Percentiles rank a stretch among this genome's conserved stretches.
Evolutionary conservation across 2,113 vertebrate species (phyloP).

Genomic region (Indri indri): DNA sequence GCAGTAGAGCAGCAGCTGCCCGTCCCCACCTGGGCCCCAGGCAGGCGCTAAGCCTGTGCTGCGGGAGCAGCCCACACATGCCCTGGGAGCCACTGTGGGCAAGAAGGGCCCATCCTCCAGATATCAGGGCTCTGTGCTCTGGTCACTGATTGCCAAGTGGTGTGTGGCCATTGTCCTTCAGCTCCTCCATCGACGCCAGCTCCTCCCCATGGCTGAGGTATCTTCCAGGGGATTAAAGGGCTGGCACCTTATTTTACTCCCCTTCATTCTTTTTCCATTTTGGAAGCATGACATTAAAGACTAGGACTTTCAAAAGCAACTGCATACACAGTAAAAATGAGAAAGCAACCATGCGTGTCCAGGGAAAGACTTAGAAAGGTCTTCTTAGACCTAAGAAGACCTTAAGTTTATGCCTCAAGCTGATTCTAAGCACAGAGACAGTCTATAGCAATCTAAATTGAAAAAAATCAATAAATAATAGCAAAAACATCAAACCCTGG

Average conservation of each 20-base stretch:
- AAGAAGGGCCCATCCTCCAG: too few species aligned
- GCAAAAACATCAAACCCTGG: too few species aligned
- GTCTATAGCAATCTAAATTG: neutral
- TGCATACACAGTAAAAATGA: neutral
- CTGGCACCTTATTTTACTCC: neutral
- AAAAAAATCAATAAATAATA: too few species aligned
- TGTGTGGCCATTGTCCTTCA: neutral
- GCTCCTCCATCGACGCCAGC: accelerated
- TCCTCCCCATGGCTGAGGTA: neutral
- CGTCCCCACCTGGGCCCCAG: neutral
- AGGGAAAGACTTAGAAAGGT: neutral
- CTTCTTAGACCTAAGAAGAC: neutral
- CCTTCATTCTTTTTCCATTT: too few species aligned
- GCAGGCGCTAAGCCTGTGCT: neutral
- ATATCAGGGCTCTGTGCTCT: neutral
- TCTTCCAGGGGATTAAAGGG: neutral
- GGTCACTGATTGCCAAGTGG: neutral
- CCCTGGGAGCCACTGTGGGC: neutral
- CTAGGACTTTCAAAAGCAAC: neutral
- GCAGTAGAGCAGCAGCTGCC: neutral
- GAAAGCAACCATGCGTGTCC: neutral
- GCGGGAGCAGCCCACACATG: neutral
- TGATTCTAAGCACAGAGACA: neutral
- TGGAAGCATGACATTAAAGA: neutral
- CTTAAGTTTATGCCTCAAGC: neutral